Evolutionary conservation across 2,113 vertebrate species (phyloP).

Genomic region (Ptilorrhoa leucosticta): DNA sequence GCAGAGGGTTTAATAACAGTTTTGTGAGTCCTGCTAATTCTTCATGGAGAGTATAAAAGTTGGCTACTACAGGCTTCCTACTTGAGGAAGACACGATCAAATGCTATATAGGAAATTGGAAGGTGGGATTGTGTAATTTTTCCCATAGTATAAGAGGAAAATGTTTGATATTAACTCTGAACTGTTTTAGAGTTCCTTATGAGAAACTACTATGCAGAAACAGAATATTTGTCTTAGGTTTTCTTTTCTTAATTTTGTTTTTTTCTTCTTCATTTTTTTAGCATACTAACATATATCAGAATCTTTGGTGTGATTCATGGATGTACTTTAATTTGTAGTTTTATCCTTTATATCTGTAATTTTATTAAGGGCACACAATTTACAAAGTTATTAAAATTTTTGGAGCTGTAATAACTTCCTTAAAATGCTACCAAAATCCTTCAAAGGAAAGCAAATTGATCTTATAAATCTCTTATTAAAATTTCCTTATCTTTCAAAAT

Average conservation of each 20-base stretch:
- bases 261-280: not conserved
- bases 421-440: not conserved
- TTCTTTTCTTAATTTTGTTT: not conserved
- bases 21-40: not conserved
- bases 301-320: not conserved
- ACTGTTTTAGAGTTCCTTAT: not conserved
- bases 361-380: not conserved
- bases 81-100: not conserved
- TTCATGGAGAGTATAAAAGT: not conserved
- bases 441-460: not conserved
- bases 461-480: not conserved
- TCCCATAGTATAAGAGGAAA: not conserved
- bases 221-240: not conserved
- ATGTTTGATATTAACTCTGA: not conserved
- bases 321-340: not conserved
- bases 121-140: not conserved
- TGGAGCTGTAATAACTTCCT: not conserved
- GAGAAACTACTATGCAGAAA: not conserved
- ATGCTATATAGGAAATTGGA: not conserved
- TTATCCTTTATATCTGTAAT: not conserved
- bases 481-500: not conserved
- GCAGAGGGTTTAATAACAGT: not conserved
- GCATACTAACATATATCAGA: not conserved
- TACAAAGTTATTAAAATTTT: not conserved
- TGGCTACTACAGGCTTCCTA: not conserved